Evolutionary conservation across 2,113 vertebrate genomes (phyloP).

Genomic region (Puntigrus tetrazona): DNA sequence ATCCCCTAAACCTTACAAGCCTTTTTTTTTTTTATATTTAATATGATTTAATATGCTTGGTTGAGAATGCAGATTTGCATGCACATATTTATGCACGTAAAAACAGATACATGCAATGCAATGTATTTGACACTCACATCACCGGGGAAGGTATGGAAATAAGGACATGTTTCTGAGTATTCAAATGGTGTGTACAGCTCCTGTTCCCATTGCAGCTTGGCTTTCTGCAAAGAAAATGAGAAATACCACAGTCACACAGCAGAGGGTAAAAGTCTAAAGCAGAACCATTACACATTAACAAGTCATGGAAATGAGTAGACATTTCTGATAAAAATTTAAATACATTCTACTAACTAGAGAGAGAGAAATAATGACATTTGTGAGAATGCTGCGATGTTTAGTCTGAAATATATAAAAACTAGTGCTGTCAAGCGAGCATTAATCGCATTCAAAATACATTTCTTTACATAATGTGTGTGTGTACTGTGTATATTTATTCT

Average conservation of each 20-base stretch:
- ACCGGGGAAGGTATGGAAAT: slow-evolving; percentile 70
- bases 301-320: background rate
- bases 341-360: no score
- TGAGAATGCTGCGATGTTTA: background rate
- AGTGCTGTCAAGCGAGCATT: no score
- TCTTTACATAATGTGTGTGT: no score
- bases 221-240: slow-evolving; percentile 50
- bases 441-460: no score
- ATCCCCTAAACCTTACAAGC: background rate
- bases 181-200: slow-evolving; percentile 66
- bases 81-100: background rate
- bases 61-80: background rate
- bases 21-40: background rate
- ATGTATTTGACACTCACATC: slow-evolving; percentile 61
- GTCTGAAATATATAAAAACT: background rate
- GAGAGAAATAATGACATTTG: no score
- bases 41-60: background rate
- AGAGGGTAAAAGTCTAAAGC: background rate
- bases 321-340: no score
- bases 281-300: background rate
- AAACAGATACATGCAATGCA: background rate
- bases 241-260: background rate
- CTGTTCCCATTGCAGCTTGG: slow-evolving; percentile 69
- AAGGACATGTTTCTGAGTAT: slow-evolving; percentile 59
- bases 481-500: no score